Percentiles rank a stretch among this genome's conserved stretches.
phyloP scores from a whole-genome alignment of 2,888 invertebrate genomes.

The Tiphia femorata region DNA sequence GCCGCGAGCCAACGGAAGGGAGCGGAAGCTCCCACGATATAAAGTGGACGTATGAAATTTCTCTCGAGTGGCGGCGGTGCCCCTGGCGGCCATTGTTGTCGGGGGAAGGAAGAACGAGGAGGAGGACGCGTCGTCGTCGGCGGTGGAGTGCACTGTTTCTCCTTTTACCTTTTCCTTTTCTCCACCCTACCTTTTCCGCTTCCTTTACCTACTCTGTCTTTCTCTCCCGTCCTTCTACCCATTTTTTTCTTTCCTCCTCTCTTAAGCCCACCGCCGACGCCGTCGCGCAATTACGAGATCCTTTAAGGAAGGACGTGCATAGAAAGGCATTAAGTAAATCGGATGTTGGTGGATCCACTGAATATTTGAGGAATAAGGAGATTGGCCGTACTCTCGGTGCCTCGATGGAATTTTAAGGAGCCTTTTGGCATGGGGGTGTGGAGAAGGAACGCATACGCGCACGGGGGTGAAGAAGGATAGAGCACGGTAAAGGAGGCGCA shows the following conservation, averaged over 20 bases:
- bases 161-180: constrained; percentile 31
- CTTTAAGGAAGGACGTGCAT: constrained; percentile 10
- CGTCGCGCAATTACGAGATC: constrained; percentile 26
- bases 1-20: constrained; percentile 10
- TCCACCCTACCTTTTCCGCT: too few relatives aligned
- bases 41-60: constrained; percentile 47
- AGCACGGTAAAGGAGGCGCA: not conserved
- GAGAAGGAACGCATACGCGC: constrained; percentile 9
- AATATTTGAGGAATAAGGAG: constrained; percentile 35
- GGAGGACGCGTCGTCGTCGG: constrained; percentile 12
- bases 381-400: constrained; percentile 15
- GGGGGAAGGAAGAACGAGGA: constrained; percentile 13
- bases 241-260: too few relatives aligned
- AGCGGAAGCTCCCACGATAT: constrained; percentile 33
- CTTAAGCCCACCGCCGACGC: constrained; percentile 1
- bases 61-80: constrained; percentile 25
- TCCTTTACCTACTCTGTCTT: too few relatives aligned
- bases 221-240: too few relatives aligned
- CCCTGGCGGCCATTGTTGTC: constrained; percentile 30
- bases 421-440: not conserved
- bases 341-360: constrained; percentile 8
- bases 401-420: constrained; percentile 20
- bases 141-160: not conserved
- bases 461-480: not conserved
- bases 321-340: constrained; percentile 21